These are phyloP conservation scores for Brachypterus glaber DNA, from an alignment of 2,888 invertebrate genomes.

Conservation along the genomic window DNA sequence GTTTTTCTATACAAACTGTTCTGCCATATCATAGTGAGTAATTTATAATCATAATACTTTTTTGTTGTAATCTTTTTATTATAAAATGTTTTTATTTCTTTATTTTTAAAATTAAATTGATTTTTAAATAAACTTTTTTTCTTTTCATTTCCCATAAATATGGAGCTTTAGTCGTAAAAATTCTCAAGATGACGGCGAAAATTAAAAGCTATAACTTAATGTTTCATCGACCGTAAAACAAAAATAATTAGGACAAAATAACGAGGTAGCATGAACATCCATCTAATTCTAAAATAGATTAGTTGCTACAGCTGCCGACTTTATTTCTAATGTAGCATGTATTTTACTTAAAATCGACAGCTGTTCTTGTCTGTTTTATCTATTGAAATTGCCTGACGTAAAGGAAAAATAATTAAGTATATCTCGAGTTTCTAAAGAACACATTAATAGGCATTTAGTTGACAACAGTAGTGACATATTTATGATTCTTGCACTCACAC, in stretches of 20 bases:
- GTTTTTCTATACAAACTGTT: conserved; percentile 21
- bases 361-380: conserved; percentile 19
- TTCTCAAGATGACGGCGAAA: conserved; percentile 19
- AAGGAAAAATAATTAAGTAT: conserved; percentile 23
- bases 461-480: conserved; percentile 43
- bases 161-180: conserved; percentile 7
- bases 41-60: conserved; percentile 22
- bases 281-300: conserved; percentile 37
- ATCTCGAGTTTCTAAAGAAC: conserved; percentile 40
- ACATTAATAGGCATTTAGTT: conserved; percentile 43
- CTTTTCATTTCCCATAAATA: conserved; percentile 6
- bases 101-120: conserved; percentile 17
- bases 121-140: conserved; percentile 8
- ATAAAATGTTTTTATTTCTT: conserved; percentile 3
- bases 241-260: conserved; percentile 38
- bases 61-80: conserved; percentile 7
- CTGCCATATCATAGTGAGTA: conserved; percentile 27
- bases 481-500: conserved; percentile 41
- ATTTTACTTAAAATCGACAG: conserved; percentile 23
- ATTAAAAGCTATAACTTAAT: conserved; percentile 31
- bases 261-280: conserved; percentile 34
- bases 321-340: conserved; percentile 17
- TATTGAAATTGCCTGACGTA: conserved; percentile 24
- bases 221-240: conserved; percentile 36
- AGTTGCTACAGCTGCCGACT: conserved; percentile 33